A percentile compares a stretch with the other conserved stretches of the same genome.
These are phyloP conservation scores for Strix uralensis DNA, from an alignment of 2,113 vertebrate genomes.

Conservation along the genomic window DNA sequence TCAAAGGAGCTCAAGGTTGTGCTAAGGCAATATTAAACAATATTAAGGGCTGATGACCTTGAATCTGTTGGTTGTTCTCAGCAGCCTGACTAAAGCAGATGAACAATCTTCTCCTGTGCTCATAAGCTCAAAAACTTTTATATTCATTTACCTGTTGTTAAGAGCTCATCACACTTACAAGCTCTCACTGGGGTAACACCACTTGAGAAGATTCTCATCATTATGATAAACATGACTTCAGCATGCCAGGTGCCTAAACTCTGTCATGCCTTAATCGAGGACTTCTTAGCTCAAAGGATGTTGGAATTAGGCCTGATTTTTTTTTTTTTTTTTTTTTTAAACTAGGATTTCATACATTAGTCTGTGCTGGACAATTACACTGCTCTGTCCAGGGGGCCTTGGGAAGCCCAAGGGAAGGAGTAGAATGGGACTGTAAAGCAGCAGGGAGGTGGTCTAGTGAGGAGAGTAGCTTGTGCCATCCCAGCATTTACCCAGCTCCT, in stretches of 20 bases:
- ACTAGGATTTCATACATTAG: neutral
- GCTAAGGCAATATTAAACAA: neutral
- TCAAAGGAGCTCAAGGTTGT: neutral
- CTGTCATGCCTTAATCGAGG: neutral
- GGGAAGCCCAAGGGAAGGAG: neutral
- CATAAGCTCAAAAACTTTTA: neutral
- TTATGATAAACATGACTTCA: neutral
- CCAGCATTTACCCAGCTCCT: neutral
- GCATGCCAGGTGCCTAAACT: neutral
- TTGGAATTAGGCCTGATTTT: neutral
- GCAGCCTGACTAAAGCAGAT: neutral
- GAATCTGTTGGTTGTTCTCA: neutral
- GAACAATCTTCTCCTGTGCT: neutral
- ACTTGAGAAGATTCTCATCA: neutral
- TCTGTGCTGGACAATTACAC: neutral
- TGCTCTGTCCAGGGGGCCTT: neutral
- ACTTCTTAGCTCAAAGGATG: neutral
- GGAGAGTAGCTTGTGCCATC: neutral
- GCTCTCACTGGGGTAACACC: neutral
- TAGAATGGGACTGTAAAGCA: neutral
- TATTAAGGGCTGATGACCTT: neutral
- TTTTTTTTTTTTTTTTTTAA: neutral
- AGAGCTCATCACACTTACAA: neutral
- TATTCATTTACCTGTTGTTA: neutral
- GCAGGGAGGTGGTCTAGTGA: neutral